phyloP scores from a whole-genome alignment of 1,140 invertebrate species.

The Formica selysi region DNA sequence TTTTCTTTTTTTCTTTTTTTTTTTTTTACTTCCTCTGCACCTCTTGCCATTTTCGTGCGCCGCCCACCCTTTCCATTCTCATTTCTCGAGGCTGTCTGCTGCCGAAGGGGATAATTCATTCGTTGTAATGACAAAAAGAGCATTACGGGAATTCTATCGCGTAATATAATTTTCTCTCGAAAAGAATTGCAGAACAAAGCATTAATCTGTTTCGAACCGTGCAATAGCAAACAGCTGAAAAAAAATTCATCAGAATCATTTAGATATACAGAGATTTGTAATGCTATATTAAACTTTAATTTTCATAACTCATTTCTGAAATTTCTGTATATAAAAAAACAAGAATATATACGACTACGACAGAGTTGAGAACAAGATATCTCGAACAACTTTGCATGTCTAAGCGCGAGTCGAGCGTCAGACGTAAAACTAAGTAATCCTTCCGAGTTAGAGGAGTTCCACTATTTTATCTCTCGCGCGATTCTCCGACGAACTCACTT shows the following conservation, averaged over 20 bases:
- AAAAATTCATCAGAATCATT: not conserved
- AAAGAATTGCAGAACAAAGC: constrained; percentile 39
- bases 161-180: constrained; percentile 16
- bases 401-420: constrained; percentile 24
- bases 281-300: not conserved
- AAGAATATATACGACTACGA: not conserved
- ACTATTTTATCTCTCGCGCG: constrained; percentile 48
- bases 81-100: constrained; percentile 39
- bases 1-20: constrained; percentile 25
- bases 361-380: constrained; percentile 14
- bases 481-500: constrained; percentile 35
- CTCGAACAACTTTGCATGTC: constrained; percentile 9
- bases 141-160: constrained; percentile 38
- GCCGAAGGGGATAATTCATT: constrained; percentile 53
- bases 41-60: constrained; percentile 35
- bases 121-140: constrained; percentile 52
- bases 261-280: not conserved
- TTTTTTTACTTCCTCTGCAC: constrained; percentile 11
- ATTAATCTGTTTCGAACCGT: constrained; percentile 17
- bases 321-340: not conserved
- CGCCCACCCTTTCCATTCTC: constrained; percentile 34
- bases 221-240: not conserved
- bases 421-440: constrained; percentile 46
- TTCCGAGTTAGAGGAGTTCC: constrained; percentile 33
- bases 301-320: not conserved